phyloP scores from a whole-genome alignment of 2,888 invertebrate genomes.

The Xestia sexstrigata region DNA sequence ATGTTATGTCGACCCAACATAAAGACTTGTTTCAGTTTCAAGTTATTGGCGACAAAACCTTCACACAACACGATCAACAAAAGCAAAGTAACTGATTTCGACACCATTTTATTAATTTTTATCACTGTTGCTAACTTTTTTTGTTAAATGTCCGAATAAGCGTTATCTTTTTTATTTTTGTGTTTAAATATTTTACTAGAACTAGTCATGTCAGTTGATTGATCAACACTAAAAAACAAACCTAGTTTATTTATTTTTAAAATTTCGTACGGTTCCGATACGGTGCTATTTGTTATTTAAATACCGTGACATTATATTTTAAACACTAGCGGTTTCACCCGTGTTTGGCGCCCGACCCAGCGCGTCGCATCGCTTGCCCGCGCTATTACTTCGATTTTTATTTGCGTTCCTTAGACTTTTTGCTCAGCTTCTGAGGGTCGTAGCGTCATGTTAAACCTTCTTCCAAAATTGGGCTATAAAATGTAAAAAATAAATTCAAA shows the following conservation, averaged over 20 bases:
- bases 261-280: background rate
- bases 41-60: background rate
- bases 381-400: background rate
- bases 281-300: background rate
- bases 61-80: conserved; percentile 24
- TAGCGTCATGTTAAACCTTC: background rate
- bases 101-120: conserved; percentile 32
- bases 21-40: conserved; percentile 58
- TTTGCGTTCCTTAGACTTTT: background rate
- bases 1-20: conserved; percentile 61
- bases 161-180: background rate
- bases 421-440: background rate
- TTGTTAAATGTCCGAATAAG: background rate
- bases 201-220: background rate
- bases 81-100: conserved; percentile 29
- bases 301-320: conserved; percentile 12
- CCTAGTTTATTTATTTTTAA: conserved; percentile 1
- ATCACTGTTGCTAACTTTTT: conserved; percentile 15
- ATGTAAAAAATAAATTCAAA: background rate
- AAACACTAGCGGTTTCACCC: background rate
- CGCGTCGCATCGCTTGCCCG: background rate
- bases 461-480: background rate
- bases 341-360: background rate
- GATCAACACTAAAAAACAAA: conserved; percentile 8
- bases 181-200: background rate